phyloP scores from a whole-genome alignment of 2,888 invertebrate species.

The Litoditis marina region DNA sequence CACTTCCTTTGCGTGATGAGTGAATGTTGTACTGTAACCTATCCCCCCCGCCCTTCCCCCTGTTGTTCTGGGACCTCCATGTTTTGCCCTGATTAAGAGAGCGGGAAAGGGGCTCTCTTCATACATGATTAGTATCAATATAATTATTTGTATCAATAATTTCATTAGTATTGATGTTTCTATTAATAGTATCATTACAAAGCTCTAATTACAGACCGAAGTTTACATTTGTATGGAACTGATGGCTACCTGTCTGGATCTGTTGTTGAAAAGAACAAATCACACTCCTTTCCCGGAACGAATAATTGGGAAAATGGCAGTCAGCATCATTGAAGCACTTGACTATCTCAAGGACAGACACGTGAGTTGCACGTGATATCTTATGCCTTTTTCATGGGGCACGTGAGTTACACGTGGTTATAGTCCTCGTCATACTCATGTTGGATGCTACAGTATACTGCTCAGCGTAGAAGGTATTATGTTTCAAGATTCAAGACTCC shows the following conservation, averaged over 20 bases:
- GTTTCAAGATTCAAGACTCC: no score
- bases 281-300: conserved; percentile 88
- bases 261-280: conserved; percentile 75
- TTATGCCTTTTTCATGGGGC: no score
- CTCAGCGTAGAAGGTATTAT: no score
- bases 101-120: not conserved
- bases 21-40: no score
- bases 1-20: no score
- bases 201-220: conserved; percentile 67
- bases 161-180: no score
- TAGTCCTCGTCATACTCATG: no score
- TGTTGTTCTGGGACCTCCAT: not conserved
- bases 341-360: conserved; percentile 92
- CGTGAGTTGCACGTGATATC: no score
- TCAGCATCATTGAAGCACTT: conserved; percentile 92
- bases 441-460: no score
- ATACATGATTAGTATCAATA: no score
- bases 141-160: conserved; percentile 1
- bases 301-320: conserved; percentile 92
- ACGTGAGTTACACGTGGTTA: no score
- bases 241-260: conserved; percentile 98
- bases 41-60: not conserved
- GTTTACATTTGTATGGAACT: conserved; percentile 99
- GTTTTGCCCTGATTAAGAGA: not conserved
- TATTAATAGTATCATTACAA: not conserved